phyloP scores from a whole-genome alignment of 2,888 invertebrate genomes.

The Sepioteuthis lessoniana region DNA sequence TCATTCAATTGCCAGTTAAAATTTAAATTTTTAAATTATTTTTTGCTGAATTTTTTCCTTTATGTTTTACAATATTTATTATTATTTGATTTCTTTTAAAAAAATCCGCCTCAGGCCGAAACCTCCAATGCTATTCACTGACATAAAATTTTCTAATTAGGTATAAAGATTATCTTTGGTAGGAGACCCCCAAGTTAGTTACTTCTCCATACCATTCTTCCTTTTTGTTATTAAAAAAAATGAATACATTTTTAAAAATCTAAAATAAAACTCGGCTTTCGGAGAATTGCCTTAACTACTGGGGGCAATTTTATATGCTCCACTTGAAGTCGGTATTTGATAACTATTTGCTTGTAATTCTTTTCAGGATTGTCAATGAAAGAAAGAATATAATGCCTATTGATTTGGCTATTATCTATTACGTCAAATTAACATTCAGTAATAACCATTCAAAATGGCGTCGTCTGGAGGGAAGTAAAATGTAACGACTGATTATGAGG shows the following conservation, averaged over 20 bases:
- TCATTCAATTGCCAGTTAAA: neutral
- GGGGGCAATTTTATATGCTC: neutral
- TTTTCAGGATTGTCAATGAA: neutral
- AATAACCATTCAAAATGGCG: neutral
- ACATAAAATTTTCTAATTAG: neutral
- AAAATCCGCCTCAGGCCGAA: neutral
- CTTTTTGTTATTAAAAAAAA: neutral
- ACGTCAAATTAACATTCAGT: neutral
- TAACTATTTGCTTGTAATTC: neutral
- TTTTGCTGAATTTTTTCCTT: neutral
- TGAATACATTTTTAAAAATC: neutral
- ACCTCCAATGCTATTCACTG: neutral
- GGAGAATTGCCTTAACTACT: neutral
- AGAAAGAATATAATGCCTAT: neutral
- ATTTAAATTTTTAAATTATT: neutral
- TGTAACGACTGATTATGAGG: neutral
- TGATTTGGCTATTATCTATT: neutral
- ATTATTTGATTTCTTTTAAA: neutral
- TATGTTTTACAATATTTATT: neutral
- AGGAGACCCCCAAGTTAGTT: neutral
- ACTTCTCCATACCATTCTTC: neutral
- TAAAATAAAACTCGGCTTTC: neutral
- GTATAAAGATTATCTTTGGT: neutral
- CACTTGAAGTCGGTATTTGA: neutral
- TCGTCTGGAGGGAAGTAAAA: neutral